Evolutionary conservation across 2,797 vertebrate species (phyloP), one percentile per base, ranked within the genome.

Genomic region (Helarctos malayanus): DNA sequence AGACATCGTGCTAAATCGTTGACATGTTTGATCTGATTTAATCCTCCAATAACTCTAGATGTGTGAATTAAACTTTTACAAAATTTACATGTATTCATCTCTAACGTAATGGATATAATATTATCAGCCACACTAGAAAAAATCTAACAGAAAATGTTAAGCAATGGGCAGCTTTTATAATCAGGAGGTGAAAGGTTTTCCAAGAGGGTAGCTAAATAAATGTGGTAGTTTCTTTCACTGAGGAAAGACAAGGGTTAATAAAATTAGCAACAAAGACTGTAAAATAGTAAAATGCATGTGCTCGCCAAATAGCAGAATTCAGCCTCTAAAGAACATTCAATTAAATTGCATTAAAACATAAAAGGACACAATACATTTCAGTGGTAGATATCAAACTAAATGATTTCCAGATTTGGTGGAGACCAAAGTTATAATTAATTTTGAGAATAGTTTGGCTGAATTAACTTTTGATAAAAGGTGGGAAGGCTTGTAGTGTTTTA

Each of bases 361-460:
- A 81, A 89, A 89, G 25, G 41, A 81, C 32, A 81, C 29, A 47
- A 41, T 94, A 61, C 10, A 56, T 78, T 87, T 29, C 5, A 69
- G 80, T 4, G 4, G 38, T 83, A 56, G 52, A 29, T 87, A 85
- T 80, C 79, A 91, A 68, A 89, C 41, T 84, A 90, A 89, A 56
- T 65, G 29, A 84, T 86, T 68, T 23, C 45, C 88, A 80, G 63
- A 86, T 82, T 85, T 88, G 12, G 4, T 88, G 57, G 12, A 41
- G 7, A 85, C 29, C 59, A 94, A 94, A 96, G 14, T 38, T 81
- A 45, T 49, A 73, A 94, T 93, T 82, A 93, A 82, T 88, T 97
- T 86, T 59, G 84, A 92, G 32, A 92, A 63, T 21, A 80, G 29
- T 45, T 85, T 54, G 54, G 21, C 71, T 75, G 54, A 95, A 79